Conservation (phyloP, 2,888 invertebrate species). For the Malacosoma neustria region DNA sequence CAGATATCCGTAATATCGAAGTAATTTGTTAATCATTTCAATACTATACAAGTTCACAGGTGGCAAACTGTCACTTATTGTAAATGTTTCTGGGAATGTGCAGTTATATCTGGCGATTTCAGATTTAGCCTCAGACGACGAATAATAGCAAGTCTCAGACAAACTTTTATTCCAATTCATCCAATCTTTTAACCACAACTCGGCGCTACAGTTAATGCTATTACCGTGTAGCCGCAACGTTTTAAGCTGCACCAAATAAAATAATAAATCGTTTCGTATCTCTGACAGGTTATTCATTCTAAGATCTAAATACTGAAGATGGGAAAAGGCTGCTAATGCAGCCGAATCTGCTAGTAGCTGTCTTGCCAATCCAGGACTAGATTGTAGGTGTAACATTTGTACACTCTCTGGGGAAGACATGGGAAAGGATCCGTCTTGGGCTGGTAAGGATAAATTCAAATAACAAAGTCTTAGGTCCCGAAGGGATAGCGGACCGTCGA, state of each 20-base stretch:
- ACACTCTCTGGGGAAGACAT: constrained; percentile 82
- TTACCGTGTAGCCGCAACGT: constrained; percentile 81
- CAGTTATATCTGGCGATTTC: constrained; percentile 65
- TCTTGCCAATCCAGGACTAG: constrained; percentile 81
- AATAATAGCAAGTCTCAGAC: constrained; percentile 61
- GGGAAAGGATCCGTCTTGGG: constrained; percentile 79
- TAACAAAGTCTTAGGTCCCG: constrained; percentile 81
- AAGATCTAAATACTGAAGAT: constrained; percentile 81
- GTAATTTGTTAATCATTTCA: constrained; percentile 66
- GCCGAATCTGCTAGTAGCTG: constrained; percentile 83
- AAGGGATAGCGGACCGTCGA: constrained; percentile 79
- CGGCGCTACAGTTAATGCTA: constrained; percentile 80
- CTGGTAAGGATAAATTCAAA: constrained; percentile 74
- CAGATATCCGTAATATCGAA: constrained; percentile 61
- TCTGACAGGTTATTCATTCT: constrained; percentile 76
- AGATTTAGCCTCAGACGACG: constrained; percentile 52
- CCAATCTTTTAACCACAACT: constrained; percentile 81
- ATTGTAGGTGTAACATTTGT: constrained; percentile 82
- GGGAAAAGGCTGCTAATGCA: constrained; percentile 80
- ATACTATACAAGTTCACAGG: constrained; percentile 67
- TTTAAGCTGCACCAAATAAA: constrained; percentile 80
- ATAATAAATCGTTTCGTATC: constrained; percentile 78
- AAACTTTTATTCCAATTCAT: constrained; percentile 68
- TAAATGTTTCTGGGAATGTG: constrained; percentile 66
- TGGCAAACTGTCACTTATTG: constrained; percentile 63